Evolutionary conservation across 2,113 vertebrate species (phyloP).

Genomic region (Procavia capensis): DNA sequence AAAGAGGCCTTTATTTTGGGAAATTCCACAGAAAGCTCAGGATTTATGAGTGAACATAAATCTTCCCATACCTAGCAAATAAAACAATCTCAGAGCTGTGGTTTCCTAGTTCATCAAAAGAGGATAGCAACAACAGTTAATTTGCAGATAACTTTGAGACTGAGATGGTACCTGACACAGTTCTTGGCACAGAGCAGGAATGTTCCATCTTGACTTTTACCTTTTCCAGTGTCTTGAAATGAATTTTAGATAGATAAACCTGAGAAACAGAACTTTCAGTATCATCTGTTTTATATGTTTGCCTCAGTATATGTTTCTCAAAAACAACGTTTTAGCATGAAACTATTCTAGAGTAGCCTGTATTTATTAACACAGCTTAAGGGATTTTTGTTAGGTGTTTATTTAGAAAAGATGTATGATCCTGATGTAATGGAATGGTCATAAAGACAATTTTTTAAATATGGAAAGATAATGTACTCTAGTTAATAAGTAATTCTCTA

Average conservation of each 20-base stretch:
- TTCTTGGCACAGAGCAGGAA: neutral
- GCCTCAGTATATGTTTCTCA: constrained; percentile 20
- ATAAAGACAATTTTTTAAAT: neutral
- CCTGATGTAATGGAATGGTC: constrained; percentile 1
- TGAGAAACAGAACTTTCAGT: neutral
- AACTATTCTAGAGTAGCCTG: neutral
- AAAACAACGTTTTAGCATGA: constrained; percentile 50
- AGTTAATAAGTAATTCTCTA: neutral
- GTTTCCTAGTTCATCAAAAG: neutral
- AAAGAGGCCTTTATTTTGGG: neutral
- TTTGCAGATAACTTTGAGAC: neutral
- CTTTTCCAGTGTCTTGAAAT: neutral
- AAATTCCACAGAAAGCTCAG: neutral
- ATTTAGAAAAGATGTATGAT: constrained; percentile 51
- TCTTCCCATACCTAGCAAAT: neutral
- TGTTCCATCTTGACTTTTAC: neutral
- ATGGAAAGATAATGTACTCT: neutral
- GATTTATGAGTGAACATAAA: neutral
- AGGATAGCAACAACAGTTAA: neutral
- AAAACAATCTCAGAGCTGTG: neutral
- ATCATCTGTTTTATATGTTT: constrained; percentile 48
- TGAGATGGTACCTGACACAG: neutral
- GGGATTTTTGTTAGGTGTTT: constrained; percentile 64
- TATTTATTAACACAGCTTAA: neutral
- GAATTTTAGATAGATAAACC: neutral